Evolutionary conservation across 2,797 vertebrate genomes (phyloP).

Genomic region (Aphelocoma californica): DNA sequence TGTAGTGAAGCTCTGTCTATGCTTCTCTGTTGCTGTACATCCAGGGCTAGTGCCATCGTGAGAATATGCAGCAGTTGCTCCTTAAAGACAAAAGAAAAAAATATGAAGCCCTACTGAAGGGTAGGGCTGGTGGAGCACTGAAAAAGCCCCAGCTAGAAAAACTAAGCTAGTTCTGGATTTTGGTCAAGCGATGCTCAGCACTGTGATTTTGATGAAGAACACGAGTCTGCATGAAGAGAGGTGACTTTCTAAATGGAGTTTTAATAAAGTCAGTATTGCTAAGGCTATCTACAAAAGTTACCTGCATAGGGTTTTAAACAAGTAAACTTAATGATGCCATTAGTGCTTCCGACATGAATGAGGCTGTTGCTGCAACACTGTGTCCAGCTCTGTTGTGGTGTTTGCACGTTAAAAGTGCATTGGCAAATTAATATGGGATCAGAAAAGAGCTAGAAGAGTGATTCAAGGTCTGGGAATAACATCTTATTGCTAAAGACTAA

Average conservation of each 20-base stretch:
- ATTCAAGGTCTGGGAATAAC: conserved; percentile 23
- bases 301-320: conserved; percentile 44
- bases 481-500: conserved; percentile 40
- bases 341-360: neutral
- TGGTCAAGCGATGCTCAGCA: neutral
- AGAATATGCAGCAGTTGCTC: neutral
- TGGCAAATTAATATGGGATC: conserved; percentile 37
- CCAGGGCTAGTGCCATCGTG: neutral
- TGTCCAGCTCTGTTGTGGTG: neutral
- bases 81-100: neutral
- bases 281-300: conserved; percentile 42
- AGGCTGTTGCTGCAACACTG: neutral
- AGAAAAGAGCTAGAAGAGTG: conserved; percentile 26
- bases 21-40: neutral
- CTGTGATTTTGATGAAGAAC: conserved; percentile 41
- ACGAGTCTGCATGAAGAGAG: neutral
- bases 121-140: neutral
- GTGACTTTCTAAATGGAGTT: conserved; percentile 45
- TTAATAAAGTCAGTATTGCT: conserved; percentile 54
- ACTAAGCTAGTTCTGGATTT: neutral
- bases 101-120: neutral
- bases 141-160: neutral
- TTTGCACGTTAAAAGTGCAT: conserved; percentile 11
- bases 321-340: conserved; percentile 44
- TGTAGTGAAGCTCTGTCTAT: neutral